phyloP scores from a whole-genome alignment of 2,888 invertebrate genomes.

The Aelia acuminata region DNA sequence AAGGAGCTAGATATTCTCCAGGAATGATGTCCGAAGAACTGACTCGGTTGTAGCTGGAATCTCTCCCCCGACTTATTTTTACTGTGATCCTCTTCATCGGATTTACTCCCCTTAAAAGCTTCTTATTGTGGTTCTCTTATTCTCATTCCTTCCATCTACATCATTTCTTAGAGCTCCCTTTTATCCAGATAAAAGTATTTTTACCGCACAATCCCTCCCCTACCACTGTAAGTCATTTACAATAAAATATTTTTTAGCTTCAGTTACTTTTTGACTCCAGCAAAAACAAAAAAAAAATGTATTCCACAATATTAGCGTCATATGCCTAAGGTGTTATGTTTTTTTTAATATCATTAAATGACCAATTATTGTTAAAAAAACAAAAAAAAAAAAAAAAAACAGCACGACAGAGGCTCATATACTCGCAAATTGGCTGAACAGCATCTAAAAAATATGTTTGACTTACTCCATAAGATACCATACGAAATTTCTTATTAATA shows the following conservation, averaged over 20 bases:
- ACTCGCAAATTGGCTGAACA: too few relatives aligned
- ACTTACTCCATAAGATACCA: too few relatives aligned
- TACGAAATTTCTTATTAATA: too few relatives aligned
- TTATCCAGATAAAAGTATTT: conserved; percentile 8
- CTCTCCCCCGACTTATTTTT: conserved; percentile 4
- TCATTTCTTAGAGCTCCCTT: conserved; percentile 30
- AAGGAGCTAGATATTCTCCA: not conserved
- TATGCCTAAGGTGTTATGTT: too few relatives aligned
- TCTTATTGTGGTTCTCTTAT: conserved; percentile 36
- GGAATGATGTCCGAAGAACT: not conserved
- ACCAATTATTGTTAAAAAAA: too few relatives aligned
- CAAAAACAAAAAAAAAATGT: too few relatives aligned
- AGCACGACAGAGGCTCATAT: too few relatives aligned
- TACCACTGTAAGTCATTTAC: not conserved
- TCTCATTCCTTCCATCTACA: conserved; percentile 32
- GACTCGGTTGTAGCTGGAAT: not conserved
- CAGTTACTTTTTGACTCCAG: not conserved
- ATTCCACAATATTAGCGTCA: too few relatives aligned
- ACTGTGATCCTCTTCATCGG: conserved; percentile 30
- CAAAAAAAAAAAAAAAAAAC: too few relatives aligned
- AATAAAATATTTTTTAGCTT: not conserved
- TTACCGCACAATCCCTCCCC: not conserved
- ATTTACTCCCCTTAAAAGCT: conserved; percentile 37
- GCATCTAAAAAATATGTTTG: too few relatives aligned
- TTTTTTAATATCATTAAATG: too few relatives aligned